Evolutionary conservation across 2,113 vertebrate genomes (phyloP), one percentile per base, ranked within the genome.

Genomic region (Otolemur garnettii): DNA sequence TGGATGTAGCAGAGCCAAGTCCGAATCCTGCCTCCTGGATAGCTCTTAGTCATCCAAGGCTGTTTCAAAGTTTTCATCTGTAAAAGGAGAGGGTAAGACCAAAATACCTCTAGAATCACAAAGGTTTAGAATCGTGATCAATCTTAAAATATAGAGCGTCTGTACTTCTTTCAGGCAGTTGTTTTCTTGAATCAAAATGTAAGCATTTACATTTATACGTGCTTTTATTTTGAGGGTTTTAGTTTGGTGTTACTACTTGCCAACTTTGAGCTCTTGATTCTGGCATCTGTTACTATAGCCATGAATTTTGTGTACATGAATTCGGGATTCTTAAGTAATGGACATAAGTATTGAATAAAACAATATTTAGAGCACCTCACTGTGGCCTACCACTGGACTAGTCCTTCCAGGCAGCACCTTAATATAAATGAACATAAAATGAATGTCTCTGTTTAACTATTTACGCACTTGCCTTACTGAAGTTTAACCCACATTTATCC

Each of bases 111-210:
- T 53, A 59, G 77, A 68, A 69, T 92, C 55, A 92, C 55, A 62
- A 9, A 78, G 57, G 4, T 93, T 33, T 53, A 57, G 33, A 84
- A 11, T 15, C 38, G 42, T 30, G 72, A 9, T 87, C 33, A 82
- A 50, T 30, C n/a, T 77, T 42, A 92, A 88, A 87, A 42, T 87
- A 92, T 19, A 24, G 45, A 75, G 14, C 26, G 42, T 60, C 62
- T 89, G 4, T 55, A 35, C 19, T 74, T n/a, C 33, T 30, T 4
- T 85, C 62, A 50, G 18, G 7, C 1, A 66, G 6, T 38, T 72
- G 7, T 72, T 74, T 93, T 55, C 22, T 92, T 92, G 38, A 95
- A 79, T 64, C 28, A 64, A 19, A 96, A 91, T 57, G 2, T 68
- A 87, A 80, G 13, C 28, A 30, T 81, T 83, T 69, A 24, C 6